These are phyloP conservation scores for Pangasius mekongensis DNA, from an alignment of 2,797 vertebrate species.

Conservation along the genomic window DNA sequence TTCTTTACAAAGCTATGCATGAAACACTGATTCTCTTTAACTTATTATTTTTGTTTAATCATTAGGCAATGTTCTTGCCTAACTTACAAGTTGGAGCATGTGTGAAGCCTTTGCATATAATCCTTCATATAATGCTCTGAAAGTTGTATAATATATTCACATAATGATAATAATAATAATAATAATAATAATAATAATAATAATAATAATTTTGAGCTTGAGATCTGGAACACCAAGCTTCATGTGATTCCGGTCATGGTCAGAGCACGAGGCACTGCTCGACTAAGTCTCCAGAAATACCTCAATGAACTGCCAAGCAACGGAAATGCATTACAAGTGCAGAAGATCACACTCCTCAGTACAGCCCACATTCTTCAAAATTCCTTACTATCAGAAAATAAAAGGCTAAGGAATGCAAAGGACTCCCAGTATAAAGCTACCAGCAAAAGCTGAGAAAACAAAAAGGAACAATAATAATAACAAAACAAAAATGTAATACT, in stretches of 20 bases:
- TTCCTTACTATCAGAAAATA: neutral
- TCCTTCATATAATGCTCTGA: too few species aligned
- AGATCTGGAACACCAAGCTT: too few species aligned
- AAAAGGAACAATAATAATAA: neutral
- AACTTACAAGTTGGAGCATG: neutral
- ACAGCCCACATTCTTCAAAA: neutral
- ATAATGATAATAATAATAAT: neutral
- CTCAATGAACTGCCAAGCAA: neutral
- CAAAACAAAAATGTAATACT: neutral
- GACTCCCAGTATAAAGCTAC: neutral
- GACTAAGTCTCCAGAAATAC: neutral
- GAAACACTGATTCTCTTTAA: neutral
- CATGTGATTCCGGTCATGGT: too few species aligned
- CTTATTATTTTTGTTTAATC: neutral
- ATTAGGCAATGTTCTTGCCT: neutral
- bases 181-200: neutral
- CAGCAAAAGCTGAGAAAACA: neutral
- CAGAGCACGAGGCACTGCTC: too few species aligned
- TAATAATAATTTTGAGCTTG: too few species aligned
- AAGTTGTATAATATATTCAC: too few species aligned
- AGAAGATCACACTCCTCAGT: neutral
- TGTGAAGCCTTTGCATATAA: neutral
- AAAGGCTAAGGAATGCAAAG: neutral
- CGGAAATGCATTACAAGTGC: neutral
- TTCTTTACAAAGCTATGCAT: neutral